Base-by-base conservation (phyloP, 2,888 invertebrate species). In the Eupsilia transversa region DNA sequence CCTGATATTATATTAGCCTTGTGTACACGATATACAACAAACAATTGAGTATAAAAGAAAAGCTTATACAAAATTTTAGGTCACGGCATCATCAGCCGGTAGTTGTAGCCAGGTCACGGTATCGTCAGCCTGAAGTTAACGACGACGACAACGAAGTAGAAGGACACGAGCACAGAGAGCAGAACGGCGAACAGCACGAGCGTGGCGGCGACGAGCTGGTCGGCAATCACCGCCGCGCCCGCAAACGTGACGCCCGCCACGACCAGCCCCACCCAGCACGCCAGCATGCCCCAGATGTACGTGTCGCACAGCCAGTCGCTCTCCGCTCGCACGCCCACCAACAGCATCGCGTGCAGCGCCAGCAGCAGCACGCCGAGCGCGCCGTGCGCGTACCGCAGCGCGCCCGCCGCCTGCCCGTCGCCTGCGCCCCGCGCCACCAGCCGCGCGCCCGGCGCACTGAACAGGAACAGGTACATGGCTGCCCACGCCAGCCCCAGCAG, bases 121-220 rank as follows among this genome's bases (percentile, higher is more conserved):
- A 93, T 52, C 33, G 90, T 92, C 86, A 89, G 84, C 64, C 89
- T 88, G 74, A 88, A 93, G 82, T 92, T 93, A 60, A 89, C 88
- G 41, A 91, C 92, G 35, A 92, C 86, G 3, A 91, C 69, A 12
- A 86, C 84, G 65, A 88, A 89, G 83, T 90, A 92, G 46, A 85
- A 75, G 12, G 86, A 85, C 52, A 85, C 43, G 9, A 88, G 38
- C 49, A 84, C 67, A 9, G 81, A 65, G 43, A 86, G 76, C 57
- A 68, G 69, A n/a, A 57, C 80, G 30, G 60, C 20, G 38, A 60
- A 63, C 23, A 76, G 27, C 59, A 67, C 63, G 12, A 70, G 59
- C 7, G 74, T 43, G 63, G 56, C 69, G 41, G 56, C 46, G 5
- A 52, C 38, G 30, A 71, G 67, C 57, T 35, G 56, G 49, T 56